Base-by-base conservation (phyloP, 2,797 vertebrate genomes). In the Typhlichthys eigenmanni region DNA sequence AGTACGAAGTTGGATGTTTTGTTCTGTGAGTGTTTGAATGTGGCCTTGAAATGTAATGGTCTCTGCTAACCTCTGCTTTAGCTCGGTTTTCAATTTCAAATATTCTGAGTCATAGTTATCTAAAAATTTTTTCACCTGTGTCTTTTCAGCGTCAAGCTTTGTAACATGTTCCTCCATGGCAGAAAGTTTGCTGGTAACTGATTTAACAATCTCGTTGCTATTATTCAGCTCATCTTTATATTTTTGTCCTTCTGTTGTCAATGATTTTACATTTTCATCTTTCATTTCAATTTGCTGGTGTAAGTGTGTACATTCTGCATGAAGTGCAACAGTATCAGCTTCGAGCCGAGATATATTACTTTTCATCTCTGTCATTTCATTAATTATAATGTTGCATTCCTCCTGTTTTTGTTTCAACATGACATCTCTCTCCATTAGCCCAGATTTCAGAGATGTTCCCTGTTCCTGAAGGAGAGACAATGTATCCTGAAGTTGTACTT, bases 381-480 rank as follows among this genome's bases (percentile, higher is more conserved):
- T 75, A 66, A 24, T 13, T 24, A 95, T 77, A 0, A 64, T 60
- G 16, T 64, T 46, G 24, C 64, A 73, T 48, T 91, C 79, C 13
- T 83, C 63, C 7, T 72, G 69, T 38, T 86, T 92, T 72, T 93
- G 87, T 32, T 89, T 85, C 47, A 95, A 55, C 48, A 64, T 64
- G 0, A 19, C 50, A 0, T 89, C 91, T 38, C 81, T 92, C 60
- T 90, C 71, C 72, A 78, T 58, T 7, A 93, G 64, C 45, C 74
- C 84, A 4, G 85, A 76, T 78, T 85, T 89, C 61, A 94, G 11
- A 2, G 66, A 78, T 58, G 64, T 47, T 45, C 92, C 81, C 62
- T 93, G 86, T 17, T 93, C 89, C 69, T 86, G 85, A 13, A 94
- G 83, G n/a, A 85, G 56, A 24, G 76, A 59, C 59, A 92, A 62